Evolutionary conservation across 2,797 vertebrate species (phyloP), one percentile per base, ranked within the genome.

Genomic region (Bradypus variegatus): DNA sequence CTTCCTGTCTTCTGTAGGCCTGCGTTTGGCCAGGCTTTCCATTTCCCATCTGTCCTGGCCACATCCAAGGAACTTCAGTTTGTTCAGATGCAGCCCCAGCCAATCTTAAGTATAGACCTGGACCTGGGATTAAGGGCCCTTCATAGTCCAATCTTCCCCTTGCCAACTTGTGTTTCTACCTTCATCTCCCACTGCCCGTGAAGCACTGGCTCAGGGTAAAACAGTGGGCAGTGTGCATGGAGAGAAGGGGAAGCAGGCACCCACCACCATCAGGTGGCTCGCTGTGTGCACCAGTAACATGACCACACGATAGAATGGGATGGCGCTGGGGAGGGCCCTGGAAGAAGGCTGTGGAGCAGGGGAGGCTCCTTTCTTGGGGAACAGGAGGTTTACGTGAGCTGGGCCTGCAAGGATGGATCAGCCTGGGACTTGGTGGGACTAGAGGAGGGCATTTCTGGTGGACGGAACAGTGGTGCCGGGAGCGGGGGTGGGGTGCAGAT

Each of bases 151-250:
- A 23, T 36, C 31, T 53, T 18, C 13, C 80, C 80, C 3, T 0
- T 62, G 23, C 29, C 27, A 2, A 18, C 5, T 55, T 5, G 23
- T 21, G 21, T 12, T 78, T 58, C 80, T 8, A 33, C 12, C 21
- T n/a, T 25, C 16, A 0, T 3, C 18, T 15, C 33, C 6, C n/a
- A 8, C 33, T 23, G 73, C 81, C 27, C 29, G 1, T 6, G 2
- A 27, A 7, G 38, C 25, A 5, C 10, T 0, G 2, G 38, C 5
- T 19, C 50, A 23, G 53, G 62, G 19, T 19, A 5, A n/a, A 55
- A 45, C 0, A n/a, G n/a, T 14, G 23, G 25, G 55, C 27, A 23
- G 15, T 6, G 31, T 3, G 4, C 45, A 31, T 10, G 10, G 50
- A n/a, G 53, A n/a, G 1, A 3, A 1, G 48, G 8, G 23, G 23